A percentile compares a stretch with the other conserved stretches of the same genome.
Evolutionary conservation across 2,888 invertebrate genomes (phyloP).

Genomic region (Phalera bucephala): DNA sequence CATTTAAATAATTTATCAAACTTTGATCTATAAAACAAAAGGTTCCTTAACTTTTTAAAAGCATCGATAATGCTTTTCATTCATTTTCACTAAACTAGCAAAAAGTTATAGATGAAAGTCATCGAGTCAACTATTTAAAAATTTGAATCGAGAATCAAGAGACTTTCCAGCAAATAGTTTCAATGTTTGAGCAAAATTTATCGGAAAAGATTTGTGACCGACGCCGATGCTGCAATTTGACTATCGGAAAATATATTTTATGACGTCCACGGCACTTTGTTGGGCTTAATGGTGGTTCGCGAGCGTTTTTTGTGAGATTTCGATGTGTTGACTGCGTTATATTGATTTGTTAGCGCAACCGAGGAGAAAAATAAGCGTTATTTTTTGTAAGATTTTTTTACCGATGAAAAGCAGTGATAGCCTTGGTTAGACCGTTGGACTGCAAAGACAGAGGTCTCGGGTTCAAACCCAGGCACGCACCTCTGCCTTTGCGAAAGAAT

Average conservation of each 20-base stretch:
- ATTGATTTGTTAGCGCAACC: constrained; percentile 39
- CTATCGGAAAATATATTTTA: constrained; percentile 79
- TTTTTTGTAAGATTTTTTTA: constrained; percentile 6
- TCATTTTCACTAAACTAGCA: no score
- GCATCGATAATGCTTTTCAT: no score
- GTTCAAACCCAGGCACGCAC: no score
- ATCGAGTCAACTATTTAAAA: no score
- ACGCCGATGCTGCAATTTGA: constrained; percentile 74
- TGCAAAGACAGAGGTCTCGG: no score
- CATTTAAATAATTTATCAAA: no score
- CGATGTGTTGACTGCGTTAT: constrained; percentile 35
- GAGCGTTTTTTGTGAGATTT: constrained; percentile 41
- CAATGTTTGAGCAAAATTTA: constrained; percentile 59
- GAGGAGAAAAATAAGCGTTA: constrained; percentile 9
- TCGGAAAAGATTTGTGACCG: constrained; percentile 72
- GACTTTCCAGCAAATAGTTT: constrained; percentile 43
- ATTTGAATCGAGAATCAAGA: constrained; percentile 29
- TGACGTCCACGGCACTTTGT: constrained; percentile 68
- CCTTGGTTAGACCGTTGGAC: no score
- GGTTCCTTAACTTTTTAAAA: no score
- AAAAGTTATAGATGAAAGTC: no score
- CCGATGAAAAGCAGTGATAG: no score
- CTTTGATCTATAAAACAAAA: no score
- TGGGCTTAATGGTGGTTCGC: constrained; percentile 58
- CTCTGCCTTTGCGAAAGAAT: no score